Evolutionary conservation across 2,113 vertebrate species (phyloP), one percentile per base, ranked within the genome.

Genomic region (Misgurnus mizolepis): DNA sequence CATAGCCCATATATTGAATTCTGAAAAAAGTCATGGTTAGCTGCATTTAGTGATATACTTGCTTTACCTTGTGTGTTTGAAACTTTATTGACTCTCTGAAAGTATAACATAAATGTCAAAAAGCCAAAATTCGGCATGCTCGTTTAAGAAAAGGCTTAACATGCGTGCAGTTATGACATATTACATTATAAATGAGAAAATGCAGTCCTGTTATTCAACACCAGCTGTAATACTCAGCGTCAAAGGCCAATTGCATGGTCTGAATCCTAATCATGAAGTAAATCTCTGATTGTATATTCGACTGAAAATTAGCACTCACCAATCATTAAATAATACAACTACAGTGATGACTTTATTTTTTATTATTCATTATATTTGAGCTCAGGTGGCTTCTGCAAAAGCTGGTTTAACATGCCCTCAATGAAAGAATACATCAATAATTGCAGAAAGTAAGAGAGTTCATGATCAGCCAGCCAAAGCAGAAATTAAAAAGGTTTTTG

Each of bases 1-100:
- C 40, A 17, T 11, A n/a, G 27, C 6, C 17, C 17, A 15, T 17
- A 40, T n/a, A 8, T n/a, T n/a, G 22, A 27, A n/a, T 41, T 73
- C 45, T 22, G 22, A 39, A 73, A 73, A 73, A 55, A 43, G 41
- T 73, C 55, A 73, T 43, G 55, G 39, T 73, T 22, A 60, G 53
- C 17, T 22, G 70, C 53, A 18, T 60, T 58, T 60, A 58, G 53
- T 43, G 70, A 45, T 60, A 22, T 73, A 60, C 10, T 69, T 69
- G 12, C 0, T 60, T 18, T n/a, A 15, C 34, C 50, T 7, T 8
- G 34, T n/a, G 17, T 45, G 55, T 58, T 73, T 73, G 40, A 73
- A 60, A 45, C 43, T 40, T 14, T 73, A 43, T 43, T 5, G 55
- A 1, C 6, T 4, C 11, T 45, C 11, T 18, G 41, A 73, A 43